phyloP scores from a whole-genome alignment of 1,140 invertebrate genomes.

The Drosophila nigromelanica region DNA sequence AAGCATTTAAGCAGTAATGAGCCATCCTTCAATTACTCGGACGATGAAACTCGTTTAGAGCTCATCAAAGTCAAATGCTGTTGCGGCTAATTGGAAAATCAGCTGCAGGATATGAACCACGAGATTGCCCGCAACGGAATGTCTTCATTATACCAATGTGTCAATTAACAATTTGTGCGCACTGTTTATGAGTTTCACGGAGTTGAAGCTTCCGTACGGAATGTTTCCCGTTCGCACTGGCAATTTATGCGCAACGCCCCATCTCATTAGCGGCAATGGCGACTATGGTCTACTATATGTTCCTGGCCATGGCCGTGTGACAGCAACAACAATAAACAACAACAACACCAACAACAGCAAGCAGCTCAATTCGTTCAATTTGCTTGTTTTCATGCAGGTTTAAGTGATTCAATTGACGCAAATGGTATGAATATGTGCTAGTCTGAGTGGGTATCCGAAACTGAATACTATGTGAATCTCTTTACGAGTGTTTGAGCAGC shows the following conservation, averaged over 20 bases:
- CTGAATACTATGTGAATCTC: not conserved
- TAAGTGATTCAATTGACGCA: conserved; percentile 69
- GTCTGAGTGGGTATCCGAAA: conserved; percentile 24
- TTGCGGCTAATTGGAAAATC: conserved; percentile 35
- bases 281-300: conserved; percentile 7
- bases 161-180: conserved; percentile 71
- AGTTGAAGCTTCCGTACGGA: not conserved
- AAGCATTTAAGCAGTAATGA: conserved; percentile 32
- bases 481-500: too few species aligned
- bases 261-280: conserved; percentile 56
- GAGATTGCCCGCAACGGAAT: not conserved
- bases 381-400: conserved; percentile 59
- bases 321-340: conserved; percentile 11
- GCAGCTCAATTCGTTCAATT: conserved; percentile 57
- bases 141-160: conserved; percentile 63
- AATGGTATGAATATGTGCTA: conserved; percentile 51
- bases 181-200: conserved; percentile 48
- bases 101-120: conserved; percentile 17
- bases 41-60: conserved; percentile 8
- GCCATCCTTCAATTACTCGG: conserved; percentile 27
- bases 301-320: conserved; percentile 14
- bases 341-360: conserved; percentile 3
- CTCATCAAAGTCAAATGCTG: conserved; percentile 37
- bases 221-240: not conserved
- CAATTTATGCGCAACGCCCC: conserved; percentile 61